phyloP scores from a whole-genome alignment of 2,113 vertebrate species.

The Amblyornis subalaris region DNA sequence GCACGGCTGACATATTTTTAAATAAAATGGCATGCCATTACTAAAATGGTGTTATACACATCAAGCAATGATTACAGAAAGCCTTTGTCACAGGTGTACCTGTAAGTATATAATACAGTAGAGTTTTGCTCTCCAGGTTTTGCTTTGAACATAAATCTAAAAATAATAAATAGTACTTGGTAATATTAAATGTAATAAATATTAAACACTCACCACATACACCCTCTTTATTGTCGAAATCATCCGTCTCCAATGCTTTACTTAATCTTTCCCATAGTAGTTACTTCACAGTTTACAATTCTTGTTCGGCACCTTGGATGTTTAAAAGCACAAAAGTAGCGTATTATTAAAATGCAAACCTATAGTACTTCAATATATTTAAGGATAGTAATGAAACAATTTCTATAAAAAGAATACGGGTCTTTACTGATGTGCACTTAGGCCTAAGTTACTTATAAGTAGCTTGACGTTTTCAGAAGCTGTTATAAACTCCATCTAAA shows the following conservation, averaged over 20 bases:
- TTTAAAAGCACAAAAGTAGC: slow-evolving; percentile 53
- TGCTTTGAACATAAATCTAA: slow-evolving; percentile 22
- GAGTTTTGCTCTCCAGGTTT: slow-evolving; percentile 6
- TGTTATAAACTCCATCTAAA: background rate
- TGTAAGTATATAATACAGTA: slow-evolving; percentile 9
- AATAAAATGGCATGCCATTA: slow-evolving; percentile 36
- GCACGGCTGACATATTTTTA: slow-evolving; percentile 8
- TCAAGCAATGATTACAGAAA: slow-evolving; percentile 2
- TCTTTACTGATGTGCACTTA: background rate
- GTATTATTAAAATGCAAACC: slow-evolving; percentile 44
- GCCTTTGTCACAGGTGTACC: slow-evolving; percentile 1
- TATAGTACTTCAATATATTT: slow-evolving; percentile 27
- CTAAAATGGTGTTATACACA: slow-evolving; percentile 35
- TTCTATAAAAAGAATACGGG: background rate
- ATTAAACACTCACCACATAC: slow-evolving; percentile 72
- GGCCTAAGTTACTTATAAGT: background rate
- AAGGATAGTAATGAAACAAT: slow-evolving; percentile 31
- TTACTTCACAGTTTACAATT: slow-evolving; percentile 79
- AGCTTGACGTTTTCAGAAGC: background rate
- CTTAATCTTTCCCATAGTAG: slow-evolving; percentile 75
- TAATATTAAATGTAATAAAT: slow-evolving; percentile 39
- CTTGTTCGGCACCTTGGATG: slow-evolving; percentile 74
- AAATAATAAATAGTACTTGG: slow-evolving; percentile 50
- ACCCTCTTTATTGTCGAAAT: slow-evolving; percentile 63
- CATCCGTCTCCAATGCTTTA: slow-evolving; percentile 71